Conservation (phyloP, 2,888 invertebrate species). For the Thereva unica region DNA sequence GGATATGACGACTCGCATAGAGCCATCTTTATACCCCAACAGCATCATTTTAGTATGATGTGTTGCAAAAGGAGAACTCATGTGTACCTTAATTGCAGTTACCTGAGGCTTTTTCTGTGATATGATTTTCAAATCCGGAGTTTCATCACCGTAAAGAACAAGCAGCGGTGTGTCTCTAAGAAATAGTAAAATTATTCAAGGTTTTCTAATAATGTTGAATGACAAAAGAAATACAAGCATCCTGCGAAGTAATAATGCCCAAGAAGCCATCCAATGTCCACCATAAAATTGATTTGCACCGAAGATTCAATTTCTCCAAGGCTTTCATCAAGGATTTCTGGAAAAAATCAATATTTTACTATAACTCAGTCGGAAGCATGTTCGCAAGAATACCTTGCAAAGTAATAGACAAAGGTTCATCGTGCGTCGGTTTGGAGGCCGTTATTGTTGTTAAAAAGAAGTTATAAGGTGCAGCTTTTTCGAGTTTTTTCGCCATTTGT, state of each 20-base stretch:
- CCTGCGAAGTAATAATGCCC: constrained; percentile 82
- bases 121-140: constrained; percentile 63
- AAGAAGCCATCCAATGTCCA: constrained; percentile 86
- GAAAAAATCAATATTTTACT: constrained; percentile 44
- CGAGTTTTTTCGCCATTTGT: constrained; percentile 69
- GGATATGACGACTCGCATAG: constrained; percentile 82
- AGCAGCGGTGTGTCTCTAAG: constrained; percentile 70
- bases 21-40: constrained; percentile 78
- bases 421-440: constrained; percentile 66
- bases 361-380: background rate
- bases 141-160: constrained; percentile 78
- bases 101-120: constrained; percentile 67
- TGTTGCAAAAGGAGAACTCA: constrained; percentile 80
- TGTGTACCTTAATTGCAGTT: constrained; percentile 68
- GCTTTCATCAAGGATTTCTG: constrained; percentile 78
- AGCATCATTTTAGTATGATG: constrained; percentile 94
- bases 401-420: constrained; percentile 69
- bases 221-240: constrained; percentile 62
- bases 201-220: background rate
- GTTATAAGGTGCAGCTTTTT: constrained; percentile 71
- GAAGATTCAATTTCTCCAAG: constrained; percentile 74
- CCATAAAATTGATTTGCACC: constrained; percentile 92
- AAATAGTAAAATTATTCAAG: background rate
- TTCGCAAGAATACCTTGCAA: constrained; percentile 62
- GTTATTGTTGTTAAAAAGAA: constrained; percentile 76